Evolutionary conservation across 2,888 invertebrate genomes (phyloP).

Genomic region (Anoncus sp.): DNA sequence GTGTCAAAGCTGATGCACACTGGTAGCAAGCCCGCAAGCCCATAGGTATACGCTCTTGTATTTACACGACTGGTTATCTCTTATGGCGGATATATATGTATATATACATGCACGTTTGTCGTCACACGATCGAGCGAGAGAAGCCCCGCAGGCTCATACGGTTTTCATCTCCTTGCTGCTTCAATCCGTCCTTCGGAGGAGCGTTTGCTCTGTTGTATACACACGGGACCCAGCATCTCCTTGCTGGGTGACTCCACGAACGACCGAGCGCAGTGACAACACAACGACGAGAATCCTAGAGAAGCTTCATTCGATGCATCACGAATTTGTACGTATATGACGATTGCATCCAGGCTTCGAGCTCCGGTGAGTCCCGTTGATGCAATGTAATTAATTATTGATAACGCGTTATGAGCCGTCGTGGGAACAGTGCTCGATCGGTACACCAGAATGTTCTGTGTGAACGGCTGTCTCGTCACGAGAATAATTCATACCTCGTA

Average conservation of each 20-base stretch:
- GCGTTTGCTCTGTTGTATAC: constrained; percentile 49
- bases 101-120: constrained; percentile 14
- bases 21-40: constrained; percentile 25
- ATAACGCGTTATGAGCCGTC: constrained; percentile 75
- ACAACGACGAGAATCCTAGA: constrained; percentile 6
- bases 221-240: constrained; percentile 26
- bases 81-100: constrained; percentile 35
- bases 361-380: constrained; percentile 3
- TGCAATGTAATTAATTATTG: constrained; percentile 75
- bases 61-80: constrained; percentile 59
- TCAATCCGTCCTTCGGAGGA: constrained; percentile 37
- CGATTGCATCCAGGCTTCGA: neutral
- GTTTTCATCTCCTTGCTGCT: constrained; percentile 45
- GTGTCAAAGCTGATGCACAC: constrained; percentile 23
- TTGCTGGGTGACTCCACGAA: constrained; percentile 30
- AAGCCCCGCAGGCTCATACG: constrained; percentile 45
- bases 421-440: constrained; percentile 71
- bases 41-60: constrained; percentile 28
- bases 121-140: constrained; percentile 48
- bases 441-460: constrained; percentile 63
- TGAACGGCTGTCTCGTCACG: constrained; percentile 65
- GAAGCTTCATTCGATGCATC: constrained; percentile 19
- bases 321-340: constrained; percentile 28
- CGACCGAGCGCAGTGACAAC: constrained; percentile 19
- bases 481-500: constrained; percentile 74